phyloP scores from a whole-genome alignment of 1,140 invertebrate species.

The Panagrolaimus sp. region DNA sequence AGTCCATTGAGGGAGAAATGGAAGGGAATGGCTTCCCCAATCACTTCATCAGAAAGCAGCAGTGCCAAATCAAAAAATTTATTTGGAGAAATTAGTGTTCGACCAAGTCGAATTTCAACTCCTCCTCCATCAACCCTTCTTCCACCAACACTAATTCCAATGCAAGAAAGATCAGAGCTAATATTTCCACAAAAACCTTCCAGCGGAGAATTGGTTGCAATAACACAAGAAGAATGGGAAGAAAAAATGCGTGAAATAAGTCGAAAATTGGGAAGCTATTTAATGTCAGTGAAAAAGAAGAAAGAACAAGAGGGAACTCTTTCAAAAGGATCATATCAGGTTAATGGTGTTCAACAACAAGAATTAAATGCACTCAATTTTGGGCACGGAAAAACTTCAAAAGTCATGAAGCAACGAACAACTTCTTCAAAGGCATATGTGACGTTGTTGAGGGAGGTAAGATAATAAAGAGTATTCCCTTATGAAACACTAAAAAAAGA shows the following conservation, averaged over 20 bases:
- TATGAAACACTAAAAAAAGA: too few species aligned
- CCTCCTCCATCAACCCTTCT: background rate
- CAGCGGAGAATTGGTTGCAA: too few species aligned
- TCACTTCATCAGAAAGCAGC: background rate
- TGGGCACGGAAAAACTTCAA: too few species aligned
- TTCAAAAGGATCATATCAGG: background rate
- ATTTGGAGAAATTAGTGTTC: too few species aligned
- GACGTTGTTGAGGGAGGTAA: constrained; percentile 6
- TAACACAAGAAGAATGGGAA: too few species aligned
- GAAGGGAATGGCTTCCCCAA: background rate
- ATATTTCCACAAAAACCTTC: too few species aligned
- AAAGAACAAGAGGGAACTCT: constrained; percentile 3
- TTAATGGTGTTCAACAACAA: background rate
- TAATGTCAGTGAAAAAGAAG: constrained; percentile 2
- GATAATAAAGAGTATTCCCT: too few species aligned
- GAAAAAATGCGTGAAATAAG: background rate
- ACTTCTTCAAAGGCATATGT: background rate
- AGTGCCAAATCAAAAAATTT: too few species aligned
- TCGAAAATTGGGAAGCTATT: background rate
- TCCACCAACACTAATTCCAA: background rate
- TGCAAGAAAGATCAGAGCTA: too few species aligned
- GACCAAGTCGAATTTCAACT: background rate
- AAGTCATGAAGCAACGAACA: background rate
- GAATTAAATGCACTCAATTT: background rate
- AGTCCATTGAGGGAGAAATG: background rate